Conservation (phyloP, 35 echinoderm and acorn worm genomes). For the Anneissia japonica region DNA sequence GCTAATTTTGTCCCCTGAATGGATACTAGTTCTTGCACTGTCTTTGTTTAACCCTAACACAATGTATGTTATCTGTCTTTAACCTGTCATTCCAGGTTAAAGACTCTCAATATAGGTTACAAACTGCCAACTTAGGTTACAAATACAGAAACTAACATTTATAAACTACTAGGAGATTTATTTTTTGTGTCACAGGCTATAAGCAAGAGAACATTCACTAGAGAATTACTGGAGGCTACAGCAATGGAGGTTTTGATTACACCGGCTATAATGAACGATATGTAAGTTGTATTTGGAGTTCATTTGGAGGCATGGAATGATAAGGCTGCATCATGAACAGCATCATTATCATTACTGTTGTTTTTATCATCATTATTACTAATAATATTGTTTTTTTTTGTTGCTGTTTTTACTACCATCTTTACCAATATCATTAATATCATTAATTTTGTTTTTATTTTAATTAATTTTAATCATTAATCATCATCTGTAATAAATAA, state of each 20-base stretch:
- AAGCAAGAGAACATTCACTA: conserved; percentile 19
- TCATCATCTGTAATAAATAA: neutral
- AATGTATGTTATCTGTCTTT: too few relatives aligned
- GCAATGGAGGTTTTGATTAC: conserved; percentile 5
- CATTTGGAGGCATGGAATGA: too few relatives aligned
- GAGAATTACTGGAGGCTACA: neutral
- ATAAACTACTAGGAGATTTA: too few relatives aligned
- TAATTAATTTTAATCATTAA: neutral
- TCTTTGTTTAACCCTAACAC: neutral
- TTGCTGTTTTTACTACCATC: neutral
- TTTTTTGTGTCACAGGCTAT: conserved; percentile 17
- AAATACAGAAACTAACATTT: too few relatives aligned
- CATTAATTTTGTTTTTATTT: neutral
- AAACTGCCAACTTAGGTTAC: too few relatives aligned
- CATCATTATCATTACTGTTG: too few relatives aligned
- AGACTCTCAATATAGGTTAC: too few relatives aligned
- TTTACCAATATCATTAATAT: too few relatives aligned
- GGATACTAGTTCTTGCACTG: neutral
- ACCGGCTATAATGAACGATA: neutral
- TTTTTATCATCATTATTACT: too few relatives aligned
- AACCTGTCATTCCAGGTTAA: too few relatives aligned
- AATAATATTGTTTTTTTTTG: neutral
- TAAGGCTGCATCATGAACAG: too few relatives aligned
- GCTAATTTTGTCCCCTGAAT: conserved; percentile 40
- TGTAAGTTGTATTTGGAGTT: neutral